These are phyloP conservation scores for Hyles euphorbiae DNA, from an alignment of 1,140 invertebrate species.

Conservation along the genomic window DNA sequence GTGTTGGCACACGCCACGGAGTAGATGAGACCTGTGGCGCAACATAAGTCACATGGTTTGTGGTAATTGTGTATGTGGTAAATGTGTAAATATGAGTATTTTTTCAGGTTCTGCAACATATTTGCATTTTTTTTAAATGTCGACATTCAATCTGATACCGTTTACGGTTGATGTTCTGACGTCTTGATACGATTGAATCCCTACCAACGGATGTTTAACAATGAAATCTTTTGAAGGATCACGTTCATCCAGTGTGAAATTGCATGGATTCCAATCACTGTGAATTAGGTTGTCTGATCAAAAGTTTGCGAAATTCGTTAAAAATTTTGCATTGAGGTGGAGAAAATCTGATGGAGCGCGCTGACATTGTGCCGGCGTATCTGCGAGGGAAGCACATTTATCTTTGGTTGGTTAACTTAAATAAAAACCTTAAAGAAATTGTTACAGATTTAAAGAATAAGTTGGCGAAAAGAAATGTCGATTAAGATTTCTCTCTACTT, in stretches of 20 bases:
- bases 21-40: slow-evolving; percentile 3
- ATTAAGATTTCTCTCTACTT: no score
- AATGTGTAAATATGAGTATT: no score
- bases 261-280: slow-evolving; percentile 36
- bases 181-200: neutral
- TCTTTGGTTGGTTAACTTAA: slow-evolving; percentile 1
- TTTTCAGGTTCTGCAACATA: no score
- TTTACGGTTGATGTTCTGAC: no score
- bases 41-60: no score
- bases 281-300: slow-evolving; percentile 14
- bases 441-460: no score
- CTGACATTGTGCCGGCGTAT: neutral
- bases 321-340: slow-evolving; percentile 11
- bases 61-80: no score
- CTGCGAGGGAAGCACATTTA: neutral
- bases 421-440: neutral
- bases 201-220: slow-evolving; percentile 31
- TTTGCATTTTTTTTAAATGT: no score
- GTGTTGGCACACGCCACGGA: slow-evolving; percentile 28
- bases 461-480: no score
- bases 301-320: slow-evolving; percentile 15
- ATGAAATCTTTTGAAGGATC: slow-evolving; percentile 44
- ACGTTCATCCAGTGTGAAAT: slow-evolving; percentile 41
- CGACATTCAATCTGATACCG: no score
- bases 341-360: slow-evolving; percentile 1